Evolutionary conservation across 2,113 vertebrate genomes (phyloP).

Genomic region (Paramormyrops kingsleyae): DNA sequence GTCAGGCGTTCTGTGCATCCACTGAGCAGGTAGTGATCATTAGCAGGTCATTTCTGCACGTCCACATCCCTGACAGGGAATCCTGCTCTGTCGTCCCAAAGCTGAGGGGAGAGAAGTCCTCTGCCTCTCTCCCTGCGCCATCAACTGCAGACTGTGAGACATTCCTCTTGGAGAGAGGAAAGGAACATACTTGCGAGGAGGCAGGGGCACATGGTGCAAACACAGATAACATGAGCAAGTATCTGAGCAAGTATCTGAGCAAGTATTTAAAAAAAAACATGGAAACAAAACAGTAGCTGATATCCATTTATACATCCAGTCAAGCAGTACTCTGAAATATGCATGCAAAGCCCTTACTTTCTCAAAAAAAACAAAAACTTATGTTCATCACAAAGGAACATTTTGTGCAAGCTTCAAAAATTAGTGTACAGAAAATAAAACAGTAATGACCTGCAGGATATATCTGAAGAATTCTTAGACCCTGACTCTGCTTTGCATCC

Average conservation of each 20-base stretch:
- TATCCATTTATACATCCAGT: not conserved
- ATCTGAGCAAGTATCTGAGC: not conserved
- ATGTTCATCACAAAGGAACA: not conserved
- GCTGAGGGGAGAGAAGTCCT: not conserved
- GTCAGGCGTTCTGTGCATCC: not conserved
- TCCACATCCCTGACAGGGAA: not conserved
- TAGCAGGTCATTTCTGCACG: not conserved
- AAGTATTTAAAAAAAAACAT: not conserved
- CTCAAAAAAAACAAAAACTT: not conserved
- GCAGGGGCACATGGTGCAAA: not conserved
- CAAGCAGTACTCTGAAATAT: not conserved
- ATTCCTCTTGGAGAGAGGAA: not conserved
- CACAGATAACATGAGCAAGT: not conserved
- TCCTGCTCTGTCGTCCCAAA: not conserved
- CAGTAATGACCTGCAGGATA: not conserved
- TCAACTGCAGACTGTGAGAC: not conserved
- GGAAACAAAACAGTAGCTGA: not conserved
- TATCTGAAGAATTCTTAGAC: not conserved
- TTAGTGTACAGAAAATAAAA: not conserved
- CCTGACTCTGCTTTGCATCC: not conserved
- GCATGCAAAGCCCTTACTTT: slow-evolving; percentile 5
- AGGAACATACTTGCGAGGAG: not conserved
- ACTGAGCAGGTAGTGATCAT: not conserved
- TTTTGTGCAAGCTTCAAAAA: not conserved
- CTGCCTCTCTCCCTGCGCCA: not conserved